Conservation (phyloP, 2,113 vertebrate species). For the Pachypanchax playfairii region DNA sequence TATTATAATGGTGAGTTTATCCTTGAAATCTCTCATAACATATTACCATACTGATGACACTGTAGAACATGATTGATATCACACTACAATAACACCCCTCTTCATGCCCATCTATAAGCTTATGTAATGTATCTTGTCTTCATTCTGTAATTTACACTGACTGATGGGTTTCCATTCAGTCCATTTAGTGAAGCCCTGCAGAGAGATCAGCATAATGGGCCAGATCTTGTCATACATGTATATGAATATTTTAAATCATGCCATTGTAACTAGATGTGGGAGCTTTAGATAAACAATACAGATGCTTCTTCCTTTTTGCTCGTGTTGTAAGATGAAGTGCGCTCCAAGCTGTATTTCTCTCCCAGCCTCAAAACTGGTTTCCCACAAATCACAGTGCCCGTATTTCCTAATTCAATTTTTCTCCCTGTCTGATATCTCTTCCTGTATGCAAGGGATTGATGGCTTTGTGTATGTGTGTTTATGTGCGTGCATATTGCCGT, state of each 20-base stretch:
- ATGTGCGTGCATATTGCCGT: conserved; percentile 39
- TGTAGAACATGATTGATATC: conserved; percentile 64
- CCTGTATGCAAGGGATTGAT: conserved; percentile 73
- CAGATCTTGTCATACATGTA: conserved; percentile 77
- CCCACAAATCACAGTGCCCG: conserved; percentile 72
- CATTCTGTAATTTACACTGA: conserved; percentile 69
- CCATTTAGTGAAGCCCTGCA: conserved; percentile 62
- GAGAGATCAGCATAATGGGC: conserved; percentile 69
- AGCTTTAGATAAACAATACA: conserved; percentile 71
- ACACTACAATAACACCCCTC: conserved; percentile 64
- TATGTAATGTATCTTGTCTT: conserved; percentile 74
- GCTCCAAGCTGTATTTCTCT: conserved; percentile 65
- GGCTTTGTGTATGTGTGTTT: conserved; percentile 52
- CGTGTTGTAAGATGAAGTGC: conserved; percentile 58
- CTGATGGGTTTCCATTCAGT: conserved; percentile 68
- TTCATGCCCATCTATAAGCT: conserved; percentile 70
- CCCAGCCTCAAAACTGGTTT: conserved; percentile 56
- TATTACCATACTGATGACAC: conserved; percentile 75
- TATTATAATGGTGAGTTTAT: conserved; percentile 74
- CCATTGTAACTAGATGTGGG: conserved; percentile 65
- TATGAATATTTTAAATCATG: conserved; percentile 78
- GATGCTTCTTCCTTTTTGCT: conserved; percentile 68
- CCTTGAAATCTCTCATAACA: conserved; percentile 72
- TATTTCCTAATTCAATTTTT: conserved; percentile 79
- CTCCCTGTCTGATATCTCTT: conserved; percentile 67